A percentile compares a stretch with the other conserved stretches of the same genome.
These are phyloP conservation scores for Aerospiza tachiro DNA, from an alignment of 2,797 vertebrate genomes.

Conservation along the genomic window DNA sequence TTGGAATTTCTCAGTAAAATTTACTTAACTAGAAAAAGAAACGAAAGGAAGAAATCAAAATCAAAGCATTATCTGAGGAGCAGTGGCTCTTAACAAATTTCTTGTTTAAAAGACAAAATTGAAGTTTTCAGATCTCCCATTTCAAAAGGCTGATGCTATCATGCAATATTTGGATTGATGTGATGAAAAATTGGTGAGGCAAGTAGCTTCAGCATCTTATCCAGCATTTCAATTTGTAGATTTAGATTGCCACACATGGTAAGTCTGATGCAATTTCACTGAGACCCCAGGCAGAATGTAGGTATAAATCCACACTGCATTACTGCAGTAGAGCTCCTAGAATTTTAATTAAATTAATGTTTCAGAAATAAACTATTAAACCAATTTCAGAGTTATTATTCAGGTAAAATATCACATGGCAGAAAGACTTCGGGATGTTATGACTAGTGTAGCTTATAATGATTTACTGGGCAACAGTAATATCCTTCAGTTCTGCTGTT, in stretches of 20 bases:
- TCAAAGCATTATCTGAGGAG: background rate
- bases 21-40: background rate
- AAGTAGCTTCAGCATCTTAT: background rate
- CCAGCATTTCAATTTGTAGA: background rate
- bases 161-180: background rate
- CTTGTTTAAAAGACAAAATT: background rate
- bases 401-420: background rate
- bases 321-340: background rate
- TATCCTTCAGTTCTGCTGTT: background rate
- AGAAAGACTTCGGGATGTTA: slow-evolving; percentile 7
- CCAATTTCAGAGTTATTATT: background rate
- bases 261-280: slow-evolving; percentile 41
- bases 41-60: background rate
- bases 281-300: slow-evolving; percentile 18
- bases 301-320: background rate
- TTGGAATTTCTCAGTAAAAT: background rate
- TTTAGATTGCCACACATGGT: slow-evolving; percentile 10
- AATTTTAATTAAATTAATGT: slow-evolving; percentile 49
- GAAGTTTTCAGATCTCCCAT: slow-evolving; percentile 23
- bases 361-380: slow-evolving; percentile 46
- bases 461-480: background rate
- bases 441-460: background rate
- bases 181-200: background rate
- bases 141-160: slow-evolving; percentile 1
- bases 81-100: background rate